Conservation (phyloP, 53 echinoderm and acorn worm genomes). For the Crossaster papposus region DNA sequence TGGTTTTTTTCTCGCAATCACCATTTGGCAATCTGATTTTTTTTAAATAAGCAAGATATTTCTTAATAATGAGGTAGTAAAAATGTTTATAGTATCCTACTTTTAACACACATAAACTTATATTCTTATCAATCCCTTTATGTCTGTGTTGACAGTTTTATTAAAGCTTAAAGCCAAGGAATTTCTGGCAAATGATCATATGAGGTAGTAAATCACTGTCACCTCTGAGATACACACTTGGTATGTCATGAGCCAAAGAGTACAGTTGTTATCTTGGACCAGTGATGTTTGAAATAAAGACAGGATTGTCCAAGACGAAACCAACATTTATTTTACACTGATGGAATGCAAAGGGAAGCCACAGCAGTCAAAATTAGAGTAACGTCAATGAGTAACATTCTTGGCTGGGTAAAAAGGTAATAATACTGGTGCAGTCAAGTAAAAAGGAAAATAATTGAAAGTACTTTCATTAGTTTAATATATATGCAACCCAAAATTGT, state of each 20-base stretch:
- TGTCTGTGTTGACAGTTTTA: slow-evolving; percentile 50
- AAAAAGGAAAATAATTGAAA: background rate
- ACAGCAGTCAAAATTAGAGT: background rate
- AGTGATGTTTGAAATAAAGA: background rate
- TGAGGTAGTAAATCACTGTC: slow-evolving; percentile 12
- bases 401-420: background rate
- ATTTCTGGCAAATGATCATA: slow-evolving; percentile 22
- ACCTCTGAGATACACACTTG: background rate
- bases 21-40: too few relatives aligned
- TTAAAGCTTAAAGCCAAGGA: slow-evolving; percentile 25
- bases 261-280: background rate
- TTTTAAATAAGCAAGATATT: too few relatives aligned
- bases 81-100: too few relatives aligned
- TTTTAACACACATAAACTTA: background rate
- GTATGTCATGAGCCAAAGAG: background rate
- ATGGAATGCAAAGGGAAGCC: background rate
- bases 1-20: too few relatives aligned
- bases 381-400: too few relatives aligned
- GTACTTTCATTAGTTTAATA: background rate
- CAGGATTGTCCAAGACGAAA: too few relatives aligned
- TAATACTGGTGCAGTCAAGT: background rate
- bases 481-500: too few relatives aligned
- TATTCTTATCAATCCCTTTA: slow-evolving; percentile 33
- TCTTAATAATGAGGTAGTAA: too few relatives aligned
- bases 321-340: too few relatives aligned